phyloP scores from a whole-genome alignment of 2,113 vertebrate genomes.

The Glaucidium brasilianum region DNA sequence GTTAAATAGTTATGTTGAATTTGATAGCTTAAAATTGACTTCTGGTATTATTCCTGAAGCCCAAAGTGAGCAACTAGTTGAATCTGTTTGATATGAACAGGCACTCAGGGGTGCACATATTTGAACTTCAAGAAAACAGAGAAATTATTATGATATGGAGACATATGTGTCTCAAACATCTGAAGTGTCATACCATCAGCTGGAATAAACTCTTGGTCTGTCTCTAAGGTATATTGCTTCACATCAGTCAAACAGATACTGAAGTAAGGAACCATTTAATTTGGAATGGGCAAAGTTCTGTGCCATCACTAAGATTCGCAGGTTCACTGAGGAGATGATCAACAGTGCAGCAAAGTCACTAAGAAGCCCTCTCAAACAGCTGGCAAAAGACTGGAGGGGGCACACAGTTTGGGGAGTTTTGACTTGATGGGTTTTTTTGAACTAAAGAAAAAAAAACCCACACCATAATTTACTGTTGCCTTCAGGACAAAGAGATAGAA shows the following conservation, averaged over 20 bases:
- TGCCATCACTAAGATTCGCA: not conserved
- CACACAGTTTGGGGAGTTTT: not conserved
- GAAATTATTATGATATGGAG: not conserved
- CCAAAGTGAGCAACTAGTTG: not conserved
- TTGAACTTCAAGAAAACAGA: not conserved
- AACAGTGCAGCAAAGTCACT: not conserved
- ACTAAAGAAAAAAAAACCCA: not conserved
- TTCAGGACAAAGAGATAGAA: not conserved
- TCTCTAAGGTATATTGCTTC: not conserved
- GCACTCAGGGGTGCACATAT: not conserved
- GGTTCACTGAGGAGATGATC: not conserved
- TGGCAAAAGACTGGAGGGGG: not conserved
- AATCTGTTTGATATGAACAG: not conserved
- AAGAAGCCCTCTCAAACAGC: not conserved
- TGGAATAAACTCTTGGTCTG: not conserved
- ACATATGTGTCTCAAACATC: accelerated
- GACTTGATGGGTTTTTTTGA: not conserved
- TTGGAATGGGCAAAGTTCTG: not conserved
- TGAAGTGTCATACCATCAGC: not conserved
- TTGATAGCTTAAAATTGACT: not conserved
- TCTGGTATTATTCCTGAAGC: not conserved
- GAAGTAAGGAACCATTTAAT: not conserved
- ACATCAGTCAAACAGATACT: not conserved
- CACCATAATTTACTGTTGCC: not conserved
- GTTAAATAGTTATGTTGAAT: not conserved